A percentile compares a stretch with the other conserved stretches of the same genome.
Evolutionary conservation across 2,113 vertebrate species (phyloP).

Genomic region (Mus spicilegus): DNA sequence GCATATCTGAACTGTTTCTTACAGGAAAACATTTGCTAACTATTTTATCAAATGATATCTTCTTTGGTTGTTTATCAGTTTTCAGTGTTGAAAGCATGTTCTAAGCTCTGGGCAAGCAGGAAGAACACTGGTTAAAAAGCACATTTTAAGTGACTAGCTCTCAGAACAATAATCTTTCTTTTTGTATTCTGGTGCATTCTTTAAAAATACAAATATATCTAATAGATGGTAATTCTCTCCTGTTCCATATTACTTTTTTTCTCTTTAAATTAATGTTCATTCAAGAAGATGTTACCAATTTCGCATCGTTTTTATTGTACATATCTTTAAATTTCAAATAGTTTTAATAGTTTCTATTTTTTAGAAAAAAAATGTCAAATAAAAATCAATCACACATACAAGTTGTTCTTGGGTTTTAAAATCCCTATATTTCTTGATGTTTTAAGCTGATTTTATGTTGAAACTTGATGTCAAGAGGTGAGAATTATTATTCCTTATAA

Average conservation of each 20-base stretch:
- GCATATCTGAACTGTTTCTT: slow-evolving; percentile 13
- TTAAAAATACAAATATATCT: background rate
- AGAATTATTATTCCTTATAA: background rate
- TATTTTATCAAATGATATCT: slow-evolving; percentile 31
- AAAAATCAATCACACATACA: slow-evolving; percentile 17
- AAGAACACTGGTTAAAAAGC: slow-evolving; percentile 37
- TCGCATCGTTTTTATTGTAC: background rate
- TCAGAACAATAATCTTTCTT: background rate
- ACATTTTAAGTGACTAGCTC: slow-evolving; percentile 1
- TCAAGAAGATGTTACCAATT: background rate
- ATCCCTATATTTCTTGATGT: background rate
- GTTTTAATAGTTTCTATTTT: background rate
- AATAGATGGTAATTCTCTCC: slow-evolving; percentile 12
- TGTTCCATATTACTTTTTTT: background rate
- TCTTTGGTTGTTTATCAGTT: slow-evolving; percentile 35
- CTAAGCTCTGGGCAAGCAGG: slow-evolving; percentile 37
- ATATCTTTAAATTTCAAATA: background rate
- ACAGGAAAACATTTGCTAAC: slow-evolving; percentile 43
- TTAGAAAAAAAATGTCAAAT: slow-evolving; percentile 30
- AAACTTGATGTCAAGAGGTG: slow-evolving; percentile 1
- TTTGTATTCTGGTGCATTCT: background rate
- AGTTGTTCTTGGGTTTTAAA: background rate
- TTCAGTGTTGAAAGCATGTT: slow-evolving; percentile 14
- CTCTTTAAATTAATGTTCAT: slow-evolving; percentile 18
- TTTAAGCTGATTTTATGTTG: slow-evolving; percentile 19